Evolutionary conservation across 2,888 invertebrate species (phyloP).

Genomic region (Lydus trimaculatus): DNA sequence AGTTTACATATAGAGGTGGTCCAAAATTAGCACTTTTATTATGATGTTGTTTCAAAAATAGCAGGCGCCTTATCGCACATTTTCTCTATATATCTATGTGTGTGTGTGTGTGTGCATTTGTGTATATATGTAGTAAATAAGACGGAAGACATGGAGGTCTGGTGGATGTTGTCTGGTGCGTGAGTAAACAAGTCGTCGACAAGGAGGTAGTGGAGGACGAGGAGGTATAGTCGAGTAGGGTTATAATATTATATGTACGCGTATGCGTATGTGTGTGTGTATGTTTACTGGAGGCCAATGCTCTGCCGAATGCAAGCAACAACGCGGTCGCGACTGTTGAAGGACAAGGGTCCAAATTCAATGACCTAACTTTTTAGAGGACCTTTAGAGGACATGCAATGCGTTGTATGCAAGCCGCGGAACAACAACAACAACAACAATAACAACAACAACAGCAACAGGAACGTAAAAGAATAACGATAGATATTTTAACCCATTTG

Average conservation of each 20-base stretch:
- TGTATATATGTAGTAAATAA: constrained; percentile 38
- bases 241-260: constrained; percentile 31
- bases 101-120: neutral
- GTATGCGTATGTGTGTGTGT: constrained; percentile 13
- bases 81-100: neutral
- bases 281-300: constrained; percentile 50
- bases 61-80: constrained; percentile 4
- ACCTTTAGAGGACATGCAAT: constrained; percentile 62
- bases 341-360: constrained; percentile 63
- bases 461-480: neutral
- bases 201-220: constrained; percentile 14
- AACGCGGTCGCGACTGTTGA: constrained; percentile 55
- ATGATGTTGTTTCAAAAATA: neutral
- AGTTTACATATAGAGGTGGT: neutral
- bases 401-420: constrained; percentile 49
- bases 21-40: constrained; percentile 6
- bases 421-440: constrained; percentile 7
- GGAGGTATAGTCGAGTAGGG: constrained; percentile 29
- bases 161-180: constrained; percentile 39
- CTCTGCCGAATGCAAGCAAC: constrained; percentile 53
- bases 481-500: constrained; percentile 7
- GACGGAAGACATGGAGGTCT: constrained; percentile 35
- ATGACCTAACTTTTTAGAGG: constrained; percentile 62
- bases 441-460: neutral
- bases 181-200: constrained; percentile 38